phyloP scores from a whole-genome alignment of 1,140 invertebrate genomes.

The Bombus waltoni region DNA sequence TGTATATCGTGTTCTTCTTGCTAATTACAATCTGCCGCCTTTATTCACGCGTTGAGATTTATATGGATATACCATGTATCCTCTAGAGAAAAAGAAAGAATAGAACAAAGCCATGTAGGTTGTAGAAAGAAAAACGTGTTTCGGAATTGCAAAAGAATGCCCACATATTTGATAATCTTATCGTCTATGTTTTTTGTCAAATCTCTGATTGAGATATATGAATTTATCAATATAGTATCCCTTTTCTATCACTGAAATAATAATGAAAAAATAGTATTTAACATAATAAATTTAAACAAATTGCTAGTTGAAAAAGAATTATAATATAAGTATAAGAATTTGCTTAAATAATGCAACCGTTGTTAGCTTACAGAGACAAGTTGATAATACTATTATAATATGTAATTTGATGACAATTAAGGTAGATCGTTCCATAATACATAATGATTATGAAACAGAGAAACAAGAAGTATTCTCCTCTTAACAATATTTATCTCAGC shows the following conservation, averaged over 20 bases:
- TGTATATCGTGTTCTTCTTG: constrained; percentile 4
- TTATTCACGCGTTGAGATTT: constrained; percentile 16
- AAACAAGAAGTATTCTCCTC: not conserved
- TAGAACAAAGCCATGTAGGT: constrained; percentile 30
- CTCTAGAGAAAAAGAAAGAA: not conserved
- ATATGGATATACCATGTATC: not conserved
- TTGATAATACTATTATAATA: not conserved
- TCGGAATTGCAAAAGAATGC: constrained; percentile 7
- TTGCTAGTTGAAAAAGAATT: not conserved
- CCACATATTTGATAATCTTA: constrained; percentile 7
- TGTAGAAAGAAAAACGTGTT: constrained; percentile 35
- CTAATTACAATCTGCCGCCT: constrained; percentile 39
- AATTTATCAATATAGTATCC: not conserved
- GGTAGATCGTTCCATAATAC: not conserved
- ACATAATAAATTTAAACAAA: not conserved
- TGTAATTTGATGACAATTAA: not conserved
- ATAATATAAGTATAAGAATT: not conserved
- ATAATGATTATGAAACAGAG: not conserved
- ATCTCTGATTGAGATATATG: not conserved
- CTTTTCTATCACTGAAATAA: not conserved
- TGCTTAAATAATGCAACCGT: not conserved
- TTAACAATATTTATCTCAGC: constrained; percentile 14
- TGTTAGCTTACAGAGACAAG: not conserved
- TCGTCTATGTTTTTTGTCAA: not conserved
- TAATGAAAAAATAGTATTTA: not conserved